These are phyloP conservation scores for Drepana arcuata DNA, from an alignment of 1,140 invertebrate genomes.

Conservation along the genomic window DNA sequence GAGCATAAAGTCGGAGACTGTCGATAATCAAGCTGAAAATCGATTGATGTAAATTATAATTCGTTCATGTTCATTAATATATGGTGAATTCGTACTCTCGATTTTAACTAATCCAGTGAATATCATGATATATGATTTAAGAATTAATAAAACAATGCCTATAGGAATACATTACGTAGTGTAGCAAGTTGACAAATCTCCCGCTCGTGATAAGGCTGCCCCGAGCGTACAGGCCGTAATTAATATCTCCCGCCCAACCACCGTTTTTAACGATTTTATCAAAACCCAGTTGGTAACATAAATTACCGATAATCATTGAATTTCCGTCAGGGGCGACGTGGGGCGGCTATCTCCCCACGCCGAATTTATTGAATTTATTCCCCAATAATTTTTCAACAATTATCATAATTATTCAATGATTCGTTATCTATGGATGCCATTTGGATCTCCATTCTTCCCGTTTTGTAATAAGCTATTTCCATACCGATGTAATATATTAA, in stretches of 20 bases:
- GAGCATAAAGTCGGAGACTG: too few species aligned
- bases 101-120: too few species aligned
- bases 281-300: background rate
- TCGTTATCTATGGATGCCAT: conserved; percentile 22
- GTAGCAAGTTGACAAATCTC: too few species aligned
- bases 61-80: too few species aligned
- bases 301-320: background rate
- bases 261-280: conserved; percentile 5
- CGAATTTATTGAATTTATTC: conserved; percentile 25
- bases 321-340: background rate
- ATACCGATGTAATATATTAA: conserved; percentile 13
- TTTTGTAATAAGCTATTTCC: conserved; percentile 12
- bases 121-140: too few species aligned
- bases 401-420: conserved; percentile 53
- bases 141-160: too few species aligned
- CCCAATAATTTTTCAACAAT: conserved; percentile 31
- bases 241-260: background rate
- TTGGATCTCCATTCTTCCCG: too few species aligned
- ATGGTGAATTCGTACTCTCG: too few species aligned
- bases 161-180: too few species aligned
- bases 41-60: too few species aligned
- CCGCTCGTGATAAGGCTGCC: too few species aligned
- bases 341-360: conserved; percentile 9
- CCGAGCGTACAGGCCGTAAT: background rate
- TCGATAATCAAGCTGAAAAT: too few species aligned